A percentile compares a stretch with the other conserved stretches of the same genome.
Evolutionary conservation across 2,888 invertebrate genomes (phyloP).

Genomic region (Caenorhabditis macrosperma): DNA sequence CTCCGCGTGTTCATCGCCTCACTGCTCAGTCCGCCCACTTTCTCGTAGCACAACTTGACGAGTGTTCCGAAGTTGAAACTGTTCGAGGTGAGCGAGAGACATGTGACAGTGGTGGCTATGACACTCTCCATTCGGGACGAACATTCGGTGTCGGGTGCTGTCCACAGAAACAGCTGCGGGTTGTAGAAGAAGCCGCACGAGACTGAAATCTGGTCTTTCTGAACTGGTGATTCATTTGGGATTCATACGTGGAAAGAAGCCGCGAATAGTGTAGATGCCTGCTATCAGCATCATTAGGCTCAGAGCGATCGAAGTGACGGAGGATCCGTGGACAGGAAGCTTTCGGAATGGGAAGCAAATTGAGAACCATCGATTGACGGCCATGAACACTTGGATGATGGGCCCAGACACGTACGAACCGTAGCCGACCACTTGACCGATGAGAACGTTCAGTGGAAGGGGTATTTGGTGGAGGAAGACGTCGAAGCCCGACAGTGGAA

Average conservation of each 20-base stretch:
- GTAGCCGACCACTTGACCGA: slow-evolving; percentile 26
- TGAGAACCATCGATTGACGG: slow-evolving; percentile 24
- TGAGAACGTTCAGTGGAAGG: not conserved
- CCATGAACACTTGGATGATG: slow-evolving; percentile 39
- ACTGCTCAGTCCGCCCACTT: slow-evolving; percentile 5
- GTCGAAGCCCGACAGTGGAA: not conserved
- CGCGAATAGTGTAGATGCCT: not conserved
- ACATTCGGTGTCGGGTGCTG: not conserved
- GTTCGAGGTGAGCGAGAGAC: not conserved
- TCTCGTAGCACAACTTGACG: slow-evolving; percentile 8
- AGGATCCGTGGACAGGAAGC: not conserved
- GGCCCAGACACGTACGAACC: slow-evolving; percentile 37
- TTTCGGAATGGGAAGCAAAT: not conserved
- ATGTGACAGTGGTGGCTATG: not conserved
- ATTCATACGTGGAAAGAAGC: not conserved
- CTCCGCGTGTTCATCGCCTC: not conserved
- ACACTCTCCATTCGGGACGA: not conserved
- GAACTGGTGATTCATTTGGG: not conserved
- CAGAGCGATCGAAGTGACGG: not conserved
- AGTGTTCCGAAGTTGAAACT: not conserved
- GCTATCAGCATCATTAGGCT: not conserved
- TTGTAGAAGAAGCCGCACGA: slow-evolving; percentile 9
- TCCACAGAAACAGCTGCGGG: not conserved
- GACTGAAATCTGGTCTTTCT: not conserved
- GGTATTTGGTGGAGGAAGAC: not conserved